Evolutionary conservation across 2,888 invertebrate genomes (phyloP).

Genomic region (Agrotis clavis): DNA sequence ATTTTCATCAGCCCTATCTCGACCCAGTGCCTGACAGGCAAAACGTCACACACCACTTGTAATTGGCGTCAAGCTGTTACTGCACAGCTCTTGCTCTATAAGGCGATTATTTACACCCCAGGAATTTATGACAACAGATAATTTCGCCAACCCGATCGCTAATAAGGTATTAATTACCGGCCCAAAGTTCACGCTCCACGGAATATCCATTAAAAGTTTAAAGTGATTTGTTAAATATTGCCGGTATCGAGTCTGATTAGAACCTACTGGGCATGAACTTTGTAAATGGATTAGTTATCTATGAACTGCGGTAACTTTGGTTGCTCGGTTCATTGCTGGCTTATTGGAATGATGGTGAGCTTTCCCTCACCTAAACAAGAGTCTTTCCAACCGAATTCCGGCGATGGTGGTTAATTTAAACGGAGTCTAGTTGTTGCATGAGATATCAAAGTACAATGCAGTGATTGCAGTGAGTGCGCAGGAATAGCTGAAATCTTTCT

Average conservation of each 20-base stretch:
- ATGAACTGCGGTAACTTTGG: constrained; percentile 26
- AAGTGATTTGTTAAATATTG: constrained; percentile 61
- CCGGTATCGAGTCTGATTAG: constrained; percentile 44
- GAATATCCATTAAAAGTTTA: constrained; percentile 58
- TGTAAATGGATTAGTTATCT: constrained; percentile 35
- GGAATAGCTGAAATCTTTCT: no score
- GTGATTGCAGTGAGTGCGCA: no score
- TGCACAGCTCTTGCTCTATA: constrained; percentile 66
- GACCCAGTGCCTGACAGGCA: constrained; percentile 51
- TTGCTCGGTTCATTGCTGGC: constrained; percentile 5
- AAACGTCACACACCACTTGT: constrained; percentile 63
- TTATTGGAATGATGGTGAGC: no score
- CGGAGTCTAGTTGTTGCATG: no score
- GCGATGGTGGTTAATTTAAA: no score
- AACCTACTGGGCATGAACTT: constrained; percentile 37
- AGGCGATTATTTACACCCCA: constrained; percentile 70
- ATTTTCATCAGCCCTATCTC: constrained; percentile 51
- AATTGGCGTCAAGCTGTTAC: constrained; percentile 74
- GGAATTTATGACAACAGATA: constrained; percentile 67
- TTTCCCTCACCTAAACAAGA: no score
- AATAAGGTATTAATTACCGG: constrained; percentile 67
- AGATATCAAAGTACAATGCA: no score
- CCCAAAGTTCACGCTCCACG: constrained; percentile 54
- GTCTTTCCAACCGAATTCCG: no score
- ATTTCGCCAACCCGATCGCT: constrained; percentile 57